Evolutionary conservation across 2,888 invertebrate genomes (phyloP).

Genomic region (Mythimna albipuncta): DNA sequence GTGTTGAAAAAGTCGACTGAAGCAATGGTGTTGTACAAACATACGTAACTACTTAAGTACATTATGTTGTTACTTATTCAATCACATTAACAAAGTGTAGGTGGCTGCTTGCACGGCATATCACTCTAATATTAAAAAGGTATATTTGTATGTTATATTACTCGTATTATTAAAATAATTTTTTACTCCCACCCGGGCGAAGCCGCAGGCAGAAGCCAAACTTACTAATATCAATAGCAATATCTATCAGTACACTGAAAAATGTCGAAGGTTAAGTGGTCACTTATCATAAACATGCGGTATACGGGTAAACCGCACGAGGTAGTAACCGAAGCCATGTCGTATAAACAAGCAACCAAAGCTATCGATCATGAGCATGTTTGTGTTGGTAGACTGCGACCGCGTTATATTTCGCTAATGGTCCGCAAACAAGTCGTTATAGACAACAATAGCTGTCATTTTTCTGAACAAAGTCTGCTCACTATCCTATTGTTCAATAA

Average conservation of each 20-base stretch:
- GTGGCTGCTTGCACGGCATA: background rate
- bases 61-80: background rate
- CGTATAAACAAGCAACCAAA: slow-evolving; percentile 29
- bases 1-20: slow-evolving; percentile 17
- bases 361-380: slow-evolving; percentile 48
- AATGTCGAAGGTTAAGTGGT: background rate
- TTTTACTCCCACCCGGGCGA: no score
- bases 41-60: slow-evolving; percentile 2
- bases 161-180: no score
- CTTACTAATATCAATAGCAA: background rate
- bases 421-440: slow-evolving; percentile 61
- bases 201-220: background rate
- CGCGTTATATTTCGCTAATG: slow-evolving; percentile 58
- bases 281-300: slow-evolving; percentile 1
- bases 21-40: slow-evolving; percentile 8
- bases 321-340: slow-evolving; percentile 34
- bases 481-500: slow-evolving; percentile 26
- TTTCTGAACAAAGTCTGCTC: slow-evolving; percentile 26
- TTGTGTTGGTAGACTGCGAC: slow-evolving; percentile 40
- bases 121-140: no score
- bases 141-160: no score
- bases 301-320: background rate
- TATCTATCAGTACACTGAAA: background rate
- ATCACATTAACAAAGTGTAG: background rate
- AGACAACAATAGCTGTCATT: slow-evolving; percentile 36